Base-by-base conservation (phyloP, 2,888 invertebrate species). In the Oxytorus armatus region DNA sequence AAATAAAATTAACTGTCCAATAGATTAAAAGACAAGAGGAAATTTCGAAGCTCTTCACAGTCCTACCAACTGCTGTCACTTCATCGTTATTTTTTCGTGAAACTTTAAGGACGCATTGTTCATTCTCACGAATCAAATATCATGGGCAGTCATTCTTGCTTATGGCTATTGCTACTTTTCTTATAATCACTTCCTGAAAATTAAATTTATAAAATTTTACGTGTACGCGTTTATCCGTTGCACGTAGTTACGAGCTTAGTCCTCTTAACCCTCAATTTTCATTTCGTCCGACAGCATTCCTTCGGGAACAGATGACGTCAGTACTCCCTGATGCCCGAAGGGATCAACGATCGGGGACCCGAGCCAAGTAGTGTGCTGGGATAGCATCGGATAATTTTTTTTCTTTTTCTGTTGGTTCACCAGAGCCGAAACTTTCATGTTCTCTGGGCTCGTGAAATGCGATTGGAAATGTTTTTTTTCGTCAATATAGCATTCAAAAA, bases 331-430 rank as follows among this genome's bases (percentile, higher is more conserved):
- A 65, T 16, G 61, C 23, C 21, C 59, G 7, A 29, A 1, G 44
- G 14, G 61, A 63, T 63, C 63, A 63, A 63, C 44, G 63, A 63
- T 47, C 63, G 10, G 29, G 11, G 29, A 25, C 16, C 16, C 11
- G 63, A 16, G 63, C 53, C 53, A n/a, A 29, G 53, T 14, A 1
- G 25, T 14, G 25, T 1, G 1, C 14, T n/a, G n/a, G n/a, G n/a
- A 14, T 53, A 14, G 14, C 36, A 36, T 36, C 36, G 10, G 36
- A 3, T 14, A 21, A n/a, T 21, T 11, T 23, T 53, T 14, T 29
- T 29, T 53, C 8, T 4, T 11, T 51, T 23, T 51, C 2, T 23
- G 3, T 23, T 11, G 23, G 23, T 23, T 36, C 36, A 36, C 36
- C 36, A 36, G 5, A 36, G 36, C 5, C 29, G 5, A 29, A 29